Base-by-base conservation (phyloP, 1,140 invertebrate species). In the Periplaneta americana region DNA sequence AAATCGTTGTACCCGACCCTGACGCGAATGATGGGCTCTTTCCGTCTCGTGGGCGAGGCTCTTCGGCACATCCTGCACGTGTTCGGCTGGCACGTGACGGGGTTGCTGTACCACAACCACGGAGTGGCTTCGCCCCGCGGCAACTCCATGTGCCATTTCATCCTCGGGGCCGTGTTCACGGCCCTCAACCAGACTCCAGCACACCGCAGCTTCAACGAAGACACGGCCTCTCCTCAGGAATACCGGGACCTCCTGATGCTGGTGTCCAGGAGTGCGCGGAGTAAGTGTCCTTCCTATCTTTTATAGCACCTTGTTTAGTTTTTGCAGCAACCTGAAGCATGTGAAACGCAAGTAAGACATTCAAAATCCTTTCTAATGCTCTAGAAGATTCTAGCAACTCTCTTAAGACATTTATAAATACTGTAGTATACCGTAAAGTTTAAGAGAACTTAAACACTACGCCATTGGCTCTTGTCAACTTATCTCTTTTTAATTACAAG, bases 11-110 rank as follows among this genome's bases (percentile, higher is more conserved):
- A 94, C 87, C 92, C 92, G 1, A 93, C 95, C 0, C 88, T 98
- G 17, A 98, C 96, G 1, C 91, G 97, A 48, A 93, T 98, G 88
- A 96, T 96, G 90, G 95, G 96, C 0, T 94, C 94, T 66, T 95
- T 96, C 87, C 91, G 90, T 78, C 92, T 94, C 85, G 91, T 95
- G 3, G 94, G 94, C 9, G 90, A 91, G 81, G 94, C 95, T 18
- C 90, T 97, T 2, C 87, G 89, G 1, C 89, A 92, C 57, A 92
- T 96, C 18, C 86, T 95, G 1, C 87, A 90, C 85, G 90, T 91
- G 36, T 96, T 95, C 86, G 91, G 93, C 17, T 96, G 95, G 95
- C 90, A 90, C 22, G 89, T 91, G 22, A 88, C 93, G 6, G 93
- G 92, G 5, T 90, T 95, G 83, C 87, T 95, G 18, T 95, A 93